Base-by-base conservation (phyloP, 2,113 vertebrate genomes). In the Nestor notabilis region DNA sequence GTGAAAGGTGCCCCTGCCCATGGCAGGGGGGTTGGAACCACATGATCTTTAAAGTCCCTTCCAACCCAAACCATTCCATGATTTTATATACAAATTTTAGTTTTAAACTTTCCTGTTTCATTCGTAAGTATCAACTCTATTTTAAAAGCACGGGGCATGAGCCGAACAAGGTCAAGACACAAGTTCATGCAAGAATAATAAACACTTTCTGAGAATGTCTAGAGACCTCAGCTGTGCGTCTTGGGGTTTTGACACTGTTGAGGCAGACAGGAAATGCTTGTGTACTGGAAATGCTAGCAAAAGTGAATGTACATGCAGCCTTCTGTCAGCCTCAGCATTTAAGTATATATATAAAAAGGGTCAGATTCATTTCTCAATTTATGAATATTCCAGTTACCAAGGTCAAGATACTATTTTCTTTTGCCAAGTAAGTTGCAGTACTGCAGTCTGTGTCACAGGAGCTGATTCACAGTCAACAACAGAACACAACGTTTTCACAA, bases 401-500 rank as follows among this genome's bases (percentile, higher is more conserved):
- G 56, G 69, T 82, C 69, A 93, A 82, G 52, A 37, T 53, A 61
- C 50, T 78, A 33, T 71, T 89, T 90, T 75, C 47, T 63, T 72
- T 89, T 92, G 80, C 28, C 64, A 93, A n/a, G 1, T n/a, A 93
- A 95, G 25, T 10, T 89, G 52, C 89, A 76, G 71, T 41, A 90
- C 71, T 90, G 74, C 60, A 94, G 76, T 44, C 58, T 18, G 12
- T 64, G 11, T 80, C 75, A 70, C 65, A 86, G 23, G 81, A 95
- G 71, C 24, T 60, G 63, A 97, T 85, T 87, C 71, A 88, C 11
- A 58, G 69, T 69, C 87, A 85, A 70, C 15, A 49, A 85, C 28
- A 15, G 92, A 56, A 69, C 7, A 55, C 76, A 96, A 87, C 49
- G 39, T 87, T 96, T 94, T 56, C 61, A 82, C 76, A 83, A 91